Base-by-base conservation (phyloP, 2,888 invertebrate genomes). In the Torymus auratus region DNA sequence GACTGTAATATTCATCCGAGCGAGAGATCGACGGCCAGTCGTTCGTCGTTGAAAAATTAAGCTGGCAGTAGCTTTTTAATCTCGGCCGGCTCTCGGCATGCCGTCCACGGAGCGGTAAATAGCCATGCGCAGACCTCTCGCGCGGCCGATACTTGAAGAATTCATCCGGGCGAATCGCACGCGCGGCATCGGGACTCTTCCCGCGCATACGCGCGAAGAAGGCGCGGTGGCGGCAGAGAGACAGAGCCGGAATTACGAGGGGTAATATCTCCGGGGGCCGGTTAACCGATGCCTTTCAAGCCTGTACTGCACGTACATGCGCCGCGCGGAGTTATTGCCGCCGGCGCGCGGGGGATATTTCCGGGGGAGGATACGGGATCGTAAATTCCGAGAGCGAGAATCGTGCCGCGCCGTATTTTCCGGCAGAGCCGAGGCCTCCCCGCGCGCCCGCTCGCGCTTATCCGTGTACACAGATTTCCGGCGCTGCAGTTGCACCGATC, bases 281-380 rank as follows among this genome's bases (percentile, higher is more conserved):
- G 69, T 78, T 81, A 83, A 83, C 76, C 73, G 80, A 76, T 81
- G 69, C 75, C 73, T 74, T 70, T 82, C 67, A 65, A 83, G 78
- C 69, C 65, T 75, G 73, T 79, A 83, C 80, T 70, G 82, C 75
- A 72, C 80, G 82, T 75, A 77, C 77, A 2, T 2, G 20, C 20
- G 20, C 20, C 20, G 20, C n/a, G 80, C 71, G 80, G 65, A 64
- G 78, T 69, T 83, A 77, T 77, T 77, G 79, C 73, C 69, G 20
- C 23, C 23, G 79, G 69, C 64, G 20, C 12, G 23, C 7, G 17
- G 55, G 41, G 20, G 50, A 69, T 77, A 62, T 77, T 52, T 23
- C 69, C 17, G 64, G 71, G 15, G 69, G 52, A 58, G 78, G 65
- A 78, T 69, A 74, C 64, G 74, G 52, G 79, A 79, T 79, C 79